Evolutionary conservation across 2,113 vertebrate species (phyloP).

Genomic region (Oceanites oceanicus): DNA sequence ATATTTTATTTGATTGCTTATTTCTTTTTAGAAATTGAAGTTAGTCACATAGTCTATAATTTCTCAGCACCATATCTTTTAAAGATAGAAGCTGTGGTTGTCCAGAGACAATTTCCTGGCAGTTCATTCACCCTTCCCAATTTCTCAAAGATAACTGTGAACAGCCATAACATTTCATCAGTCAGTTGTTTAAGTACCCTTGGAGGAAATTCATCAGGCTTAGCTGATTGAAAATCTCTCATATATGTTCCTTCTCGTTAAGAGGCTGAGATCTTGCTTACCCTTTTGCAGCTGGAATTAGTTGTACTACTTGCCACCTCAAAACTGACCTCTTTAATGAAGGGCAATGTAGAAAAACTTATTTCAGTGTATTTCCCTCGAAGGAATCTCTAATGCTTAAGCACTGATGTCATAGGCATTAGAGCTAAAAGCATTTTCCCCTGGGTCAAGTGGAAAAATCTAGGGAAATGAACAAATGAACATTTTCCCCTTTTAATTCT

Average conservation of each 20-base stretch:
- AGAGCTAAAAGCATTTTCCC: background rate
- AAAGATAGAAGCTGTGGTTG: background rate
- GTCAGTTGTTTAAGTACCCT: background rate
- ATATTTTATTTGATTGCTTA: background rate
- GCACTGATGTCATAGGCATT: background rate
- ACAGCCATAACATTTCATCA: background rate
- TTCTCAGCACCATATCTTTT: background rate
- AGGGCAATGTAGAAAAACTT: background rate
- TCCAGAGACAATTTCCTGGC: background rate
- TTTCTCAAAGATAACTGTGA: background rate
- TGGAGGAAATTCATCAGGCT: background rate
- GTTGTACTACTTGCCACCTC: background rate
- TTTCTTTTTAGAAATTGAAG: background rate
- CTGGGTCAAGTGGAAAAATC: background rate
- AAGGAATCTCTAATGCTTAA: background rate
- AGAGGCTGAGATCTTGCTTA: background rate
- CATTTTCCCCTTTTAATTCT: background rate
- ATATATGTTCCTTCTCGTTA: background rate
- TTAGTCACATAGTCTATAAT: background rate
- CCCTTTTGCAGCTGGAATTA: background rate
- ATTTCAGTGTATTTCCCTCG: background rate
- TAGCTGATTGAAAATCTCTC: background rate
- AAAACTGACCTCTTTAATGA: background rate
- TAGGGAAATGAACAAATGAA: background rate
- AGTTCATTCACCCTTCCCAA: background rate